These are phyloP conservation scores for Neosalanx taihuensis DNA, from an alignment of 2,797 vertebrate species.

Conservation along the genomic window DNA sequence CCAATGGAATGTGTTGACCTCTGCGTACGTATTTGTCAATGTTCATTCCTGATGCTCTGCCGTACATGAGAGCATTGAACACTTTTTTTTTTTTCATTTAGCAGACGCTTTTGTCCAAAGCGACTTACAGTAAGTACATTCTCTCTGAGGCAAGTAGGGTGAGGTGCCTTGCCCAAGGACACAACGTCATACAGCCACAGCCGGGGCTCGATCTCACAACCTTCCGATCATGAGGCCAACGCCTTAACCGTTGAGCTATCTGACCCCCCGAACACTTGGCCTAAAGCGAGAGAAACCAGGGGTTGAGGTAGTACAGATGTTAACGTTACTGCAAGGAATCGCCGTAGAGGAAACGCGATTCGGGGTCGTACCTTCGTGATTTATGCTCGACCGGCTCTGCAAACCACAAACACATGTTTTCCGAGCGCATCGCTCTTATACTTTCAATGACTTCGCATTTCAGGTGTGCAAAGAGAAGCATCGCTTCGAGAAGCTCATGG, in stretches of 20 bases:
- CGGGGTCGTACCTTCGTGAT: background rate
- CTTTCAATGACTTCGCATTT: conserved; percentile 16
- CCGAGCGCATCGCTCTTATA: background rate
- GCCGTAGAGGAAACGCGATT: background rate
- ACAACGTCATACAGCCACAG: too few species aligned
- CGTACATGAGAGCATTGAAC: background rate
- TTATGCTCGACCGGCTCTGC: background rate
- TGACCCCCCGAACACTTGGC: conserved; percentile 9
- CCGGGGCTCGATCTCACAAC: too few species aligned
- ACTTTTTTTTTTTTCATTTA: too few species aligned
- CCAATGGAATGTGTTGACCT: conserved; percentile 36
- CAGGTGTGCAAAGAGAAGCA: conserved; percentile 97
- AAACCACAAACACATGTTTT: conserved; percentile 6
- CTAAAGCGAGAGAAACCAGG: background rate
- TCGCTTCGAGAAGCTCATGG: conserved; percentile 97
- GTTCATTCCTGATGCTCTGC: conserved; percentile 24
- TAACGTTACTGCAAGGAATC: background rate
- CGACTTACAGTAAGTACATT: too few species aligned
- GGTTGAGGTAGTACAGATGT: background rate
- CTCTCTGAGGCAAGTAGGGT: too few species aligned
- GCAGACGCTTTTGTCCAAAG: too few species aligned
- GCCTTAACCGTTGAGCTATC: too few species aligned
- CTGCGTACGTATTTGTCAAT: conserved; percentile 23
- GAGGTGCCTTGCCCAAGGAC: too few species aligned
- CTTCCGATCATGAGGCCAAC: too few species aligned